Percentiles rank a stretch among this genome's conserved stretches.
Evolutionary conservation across 2,888 invertebrate species (phyloP).

Genomic region (Dinocampus coccinellae): DNA sequence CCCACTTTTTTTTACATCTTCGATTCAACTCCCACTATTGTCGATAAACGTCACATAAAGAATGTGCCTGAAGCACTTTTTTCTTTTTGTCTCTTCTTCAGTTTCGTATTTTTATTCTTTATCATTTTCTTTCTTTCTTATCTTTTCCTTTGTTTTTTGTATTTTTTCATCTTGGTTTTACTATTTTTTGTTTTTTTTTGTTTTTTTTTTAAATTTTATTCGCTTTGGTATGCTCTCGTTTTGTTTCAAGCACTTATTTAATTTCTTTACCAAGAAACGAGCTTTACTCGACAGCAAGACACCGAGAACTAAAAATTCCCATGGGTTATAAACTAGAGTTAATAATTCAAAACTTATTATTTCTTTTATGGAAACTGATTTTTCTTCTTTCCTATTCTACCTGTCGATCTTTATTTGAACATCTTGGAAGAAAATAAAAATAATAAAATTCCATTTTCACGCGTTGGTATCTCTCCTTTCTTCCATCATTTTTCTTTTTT

Average conservation of each 20-base stretch:
- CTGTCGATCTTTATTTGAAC: neutral
- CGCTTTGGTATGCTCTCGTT: constrained; percentile 10
- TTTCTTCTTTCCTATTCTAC: neutral
- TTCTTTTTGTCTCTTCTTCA: constrained; percentile 13
- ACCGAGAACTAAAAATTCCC: neutral
- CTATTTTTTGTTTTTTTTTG: too few relatives aligned
- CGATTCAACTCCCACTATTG: constrained; percentile 1
- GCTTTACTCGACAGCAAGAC: constrained; percentile 2
- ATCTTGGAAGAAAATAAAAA: neutral
- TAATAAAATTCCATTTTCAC: neutral
- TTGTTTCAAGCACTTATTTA: constrained; percentile 15
- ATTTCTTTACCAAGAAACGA: constrained; percentile 17
- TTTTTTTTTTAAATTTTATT: too few relatives aligned
- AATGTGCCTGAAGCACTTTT: constrained; percentile 22
- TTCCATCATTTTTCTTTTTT: neutral
- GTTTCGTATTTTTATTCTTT: neutral
- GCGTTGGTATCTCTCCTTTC: too few relatives aligned
- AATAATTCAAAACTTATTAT: constrained; percentile 14
- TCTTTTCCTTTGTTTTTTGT: constrained; percentile 11
- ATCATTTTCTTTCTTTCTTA: neutral
- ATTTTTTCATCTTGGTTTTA: neutral
- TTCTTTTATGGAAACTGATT: neutral
- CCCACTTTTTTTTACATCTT: constrained; percentile 14
- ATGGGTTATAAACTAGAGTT: neutral
- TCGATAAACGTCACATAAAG: constrained; percentile 20